Conservation (phyloP, 2,797 vertebrate species). For the Danio choprae region DNA sequence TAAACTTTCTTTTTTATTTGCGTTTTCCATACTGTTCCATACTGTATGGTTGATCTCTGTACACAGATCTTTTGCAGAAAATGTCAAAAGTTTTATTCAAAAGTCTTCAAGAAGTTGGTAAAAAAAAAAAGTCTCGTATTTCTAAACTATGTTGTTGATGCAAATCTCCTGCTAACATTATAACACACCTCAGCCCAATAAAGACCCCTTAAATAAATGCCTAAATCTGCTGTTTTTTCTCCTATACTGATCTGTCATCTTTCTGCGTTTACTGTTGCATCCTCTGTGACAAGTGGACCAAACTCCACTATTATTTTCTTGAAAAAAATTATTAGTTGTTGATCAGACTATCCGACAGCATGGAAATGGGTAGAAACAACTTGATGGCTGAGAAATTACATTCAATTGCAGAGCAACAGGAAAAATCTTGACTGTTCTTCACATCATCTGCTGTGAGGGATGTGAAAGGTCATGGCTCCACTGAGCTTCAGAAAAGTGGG, state of each 20-base stretch:
- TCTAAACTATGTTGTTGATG: no score
- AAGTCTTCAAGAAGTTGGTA: no score
- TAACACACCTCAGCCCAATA: no score
- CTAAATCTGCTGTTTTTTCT: not conserved
- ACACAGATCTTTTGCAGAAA: no score
- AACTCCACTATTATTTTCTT: not conserved
- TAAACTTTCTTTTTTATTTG: no score
- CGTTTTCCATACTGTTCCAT: no score
- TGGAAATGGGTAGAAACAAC: not conserved
- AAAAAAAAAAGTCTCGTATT: no score
- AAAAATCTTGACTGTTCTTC: not conserved
- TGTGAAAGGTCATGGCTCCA: conserved; percentile 12
- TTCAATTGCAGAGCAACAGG: not conserved
- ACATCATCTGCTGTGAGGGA: not conserved
- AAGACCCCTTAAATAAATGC: no score
- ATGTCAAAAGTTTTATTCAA: no score
- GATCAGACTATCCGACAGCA: not conserved
- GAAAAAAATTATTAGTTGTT: not conserved
- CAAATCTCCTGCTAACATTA: no score
- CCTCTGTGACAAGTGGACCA: not conserved
- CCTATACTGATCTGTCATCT: not conserved
- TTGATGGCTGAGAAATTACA: no score
- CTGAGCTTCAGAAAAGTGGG: conserved; percentile 7
- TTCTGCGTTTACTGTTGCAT: not conserved
- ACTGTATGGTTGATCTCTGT: no score